These are phyloP conservation scores for Rhabdophis nuchalis DNA, from an alignment of 2,797 vertebrate species.

Conservation along the genomic window DNA sequence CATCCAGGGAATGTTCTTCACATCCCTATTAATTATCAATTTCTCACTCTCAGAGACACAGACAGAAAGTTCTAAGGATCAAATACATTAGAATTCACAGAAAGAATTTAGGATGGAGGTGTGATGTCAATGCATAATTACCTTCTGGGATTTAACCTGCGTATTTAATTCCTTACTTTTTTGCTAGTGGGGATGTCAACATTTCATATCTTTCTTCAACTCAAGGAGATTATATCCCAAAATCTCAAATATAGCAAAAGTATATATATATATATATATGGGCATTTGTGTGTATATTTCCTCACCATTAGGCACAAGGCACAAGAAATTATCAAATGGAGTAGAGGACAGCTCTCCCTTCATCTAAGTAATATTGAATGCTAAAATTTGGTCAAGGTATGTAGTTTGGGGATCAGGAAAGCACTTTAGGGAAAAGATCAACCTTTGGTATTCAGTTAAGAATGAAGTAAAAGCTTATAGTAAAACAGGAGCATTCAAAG, in stretches of 20 bases:
- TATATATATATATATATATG: not conserved
- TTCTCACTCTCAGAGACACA: not conserved
- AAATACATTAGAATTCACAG: not conserved
- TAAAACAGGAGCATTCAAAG: not conserved
- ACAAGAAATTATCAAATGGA: not conserved
- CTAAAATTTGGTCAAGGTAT: not conserved
- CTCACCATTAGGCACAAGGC: not conserved
- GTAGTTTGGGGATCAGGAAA: not conserved
- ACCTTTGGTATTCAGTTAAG: not conserved
- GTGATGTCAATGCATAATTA: not conserved
- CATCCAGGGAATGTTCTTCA: not conserved
- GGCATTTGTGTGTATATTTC: not conserved
- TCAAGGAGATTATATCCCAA: not conserved
- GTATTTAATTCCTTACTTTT: not conserved
- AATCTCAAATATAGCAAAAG: not conserved
- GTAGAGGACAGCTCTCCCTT: not conserved
- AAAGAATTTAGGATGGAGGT: not conserved
- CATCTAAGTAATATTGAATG: not conserved
- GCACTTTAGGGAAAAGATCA: not conserved
- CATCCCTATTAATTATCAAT: not conserved
- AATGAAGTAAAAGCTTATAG: not conserved
- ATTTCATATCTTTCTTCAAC: not conserved
- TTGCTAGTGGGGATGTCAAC: not conserved
- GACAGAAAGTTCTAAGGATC: slow-evolving; percentile 10
- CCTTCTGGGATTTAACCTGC: not conserved